Evolutionary conservation across 2,113 vertebrate species (phyloP).

Genomic region (Cryptomyrus ogoouensis): DNA sequence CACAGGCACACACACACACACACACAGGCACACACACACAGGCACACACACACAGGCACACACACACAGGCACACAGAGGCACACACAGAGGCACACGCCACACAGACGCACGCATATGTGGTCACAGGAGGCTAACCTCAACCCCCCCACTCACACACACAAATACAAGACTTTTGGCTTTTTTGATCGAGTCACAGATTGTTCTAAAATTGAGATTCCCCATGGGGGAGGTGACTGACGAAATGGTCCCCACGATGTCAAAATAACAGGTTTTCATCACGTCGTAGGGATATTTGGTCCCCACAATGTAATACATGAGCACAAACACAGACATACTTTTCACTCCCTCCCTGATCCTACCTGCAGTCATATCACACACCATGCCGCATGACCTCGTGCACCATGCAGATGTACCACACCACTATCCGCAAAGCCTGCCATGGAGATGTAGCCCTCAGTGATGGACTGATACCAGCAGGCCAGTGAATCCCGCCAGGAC

Average conservation of each 20-base stretch:
- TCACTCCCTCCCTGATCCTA: constrained; percentile 10
- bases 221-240: neutral
- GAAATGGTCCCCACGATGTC: neutral
- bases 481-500: neutral
- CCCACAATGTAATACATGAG: neutral
- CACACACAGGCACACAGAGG: neutral
- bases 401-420: neutral
- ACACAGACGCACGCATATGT: constrained; percentile 19
- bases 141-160: neutral
- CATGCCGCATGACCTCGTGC: neutral
- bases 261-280: neutral
- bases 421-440: neutral
- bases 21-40: neutral
- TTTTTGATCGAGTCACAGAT: no score
- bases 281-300: neutral
- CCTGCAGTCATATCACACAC: neutral
- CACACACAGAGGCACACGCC: constrained; percentile 20
- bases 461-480: neutral
- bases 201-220: neutral
- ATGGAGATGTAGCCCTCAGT: neutral
- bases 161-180: no score
- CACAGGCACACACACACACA: constrained; percentile 20
- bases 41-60: constrained; percentile 3
- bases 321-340: constrained; percentile 8
- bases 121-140: neutral